Base-by-base conservation (phyloP, 2,888 invertebrate species). In the Pachymerium ferrugineum region DNA sequence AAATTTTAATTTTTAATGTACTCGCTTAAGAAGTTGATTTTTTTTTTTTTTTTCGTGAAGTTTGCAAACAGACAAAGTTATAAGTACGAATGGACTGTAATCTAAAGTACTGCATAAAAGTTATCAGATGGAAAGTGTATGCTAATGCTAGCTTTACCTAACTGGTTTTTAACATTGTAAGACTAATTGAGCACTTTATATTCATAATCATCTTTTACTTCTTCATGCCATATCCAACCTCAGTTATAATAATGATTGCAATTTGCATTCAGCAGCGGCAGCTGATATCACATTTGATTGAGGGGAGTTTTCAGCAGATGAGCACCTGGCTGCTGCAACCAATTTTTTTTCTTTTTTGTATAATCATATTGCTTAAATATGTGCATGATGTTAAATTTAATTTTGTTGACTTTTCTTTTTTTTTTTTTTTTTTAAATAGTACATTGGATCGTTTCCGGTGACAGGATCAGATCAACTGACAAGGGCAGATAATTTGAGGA, bases 381-480 rank as follows among this genome's bases (percentile, higher is more conserved):
- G 0, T 19, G 10, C 47, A 3, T 62, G 62, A 62, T n/a, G 25
- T 28, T 28, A 62, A 62, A 62, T 62, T 22, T 28, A n/a, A 62
- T 62, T 25, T 62, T 25, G n/a, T n/a, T n/a, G n/a, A n/a, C n/a
- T n/a, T 25, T 1, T 62, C 14, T 25, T 28, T 28, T 6, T 54
- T 71, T 12, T 72, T 25, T 35, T 72, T 10, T 73, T 73, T 29
- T n/a, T 68, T 72, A 22, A 73, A 38, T 54, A 74, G 74, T 74
- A 90, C 85, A 88, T 90, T 87, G 90, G 90, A 79, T 90, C 90
- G 80, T 90, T 90, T 86, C 88, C 89, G 81, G 90, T 90, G 82
- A 86, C 86, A 79, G 89, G 88, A 81, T 86, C 86, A 80, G 89
- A 89, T 82, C 88, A 87, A 81, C 84, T 85, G 80, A 84, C 87